Evolutionary conservation across 2,888 invertebrate species (phyloP).

Genomic region (Bimastos eiseni): DNA sequence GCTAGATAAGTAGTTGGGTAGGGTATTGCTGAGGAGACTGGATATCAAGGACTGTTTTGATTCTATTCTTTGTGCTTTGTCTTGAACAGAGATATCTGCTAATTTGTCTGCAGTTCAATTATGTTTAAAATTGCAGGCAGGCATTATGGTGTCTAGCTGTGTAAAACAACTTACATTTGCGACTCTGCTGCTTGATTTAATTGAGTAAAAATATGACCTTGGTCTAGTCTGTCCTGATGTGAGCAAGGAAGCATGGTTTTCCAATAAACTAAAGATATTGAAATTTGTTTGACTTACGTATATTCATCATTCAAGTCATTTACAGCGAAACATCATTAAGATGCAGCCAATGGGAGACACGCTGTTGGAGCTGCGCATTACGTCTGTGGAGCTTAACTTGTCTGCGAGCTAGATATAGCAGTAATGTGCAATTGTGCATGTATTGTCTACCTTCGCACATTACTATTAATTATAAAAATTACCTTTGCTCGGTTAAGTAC

Average conservation of each 20-base stretch:
- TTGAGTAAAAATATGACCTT: neutral
- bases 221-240: neutral
- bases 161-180: neutral
- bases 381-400: too few species aligned
- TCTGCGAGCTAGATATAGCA: too few species aligned
- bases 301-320: too few species aligned
- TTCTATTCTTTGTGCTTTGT: neutral
- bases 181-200: neutral
- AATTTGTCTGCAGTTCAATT: neutral
- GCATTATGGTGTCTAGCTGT: neutral
- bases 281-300: too few species aligned
- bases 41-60: neutral
- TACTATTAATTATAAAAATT: too few species aligned
- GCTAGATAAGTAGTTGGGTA: neutral
- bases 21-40: neutral
- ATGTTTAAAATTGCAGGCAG: conserved; percentile 13
- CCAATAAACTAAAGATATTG: too few species aligned
- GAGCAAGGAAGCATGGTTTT: neutral
- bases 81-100: neutral
- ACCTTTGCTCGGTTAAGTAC: too few species aligned
- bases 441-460: too few species aligned
- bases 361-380: too few species aligned
- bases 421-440: too few species aligned
- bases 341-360: too few species aligned
- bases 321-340: too few species aligned